Conservation (phyloP, 2,113 vertebrate species). For the Cryptoleucopteryx plumbea region DNA sequence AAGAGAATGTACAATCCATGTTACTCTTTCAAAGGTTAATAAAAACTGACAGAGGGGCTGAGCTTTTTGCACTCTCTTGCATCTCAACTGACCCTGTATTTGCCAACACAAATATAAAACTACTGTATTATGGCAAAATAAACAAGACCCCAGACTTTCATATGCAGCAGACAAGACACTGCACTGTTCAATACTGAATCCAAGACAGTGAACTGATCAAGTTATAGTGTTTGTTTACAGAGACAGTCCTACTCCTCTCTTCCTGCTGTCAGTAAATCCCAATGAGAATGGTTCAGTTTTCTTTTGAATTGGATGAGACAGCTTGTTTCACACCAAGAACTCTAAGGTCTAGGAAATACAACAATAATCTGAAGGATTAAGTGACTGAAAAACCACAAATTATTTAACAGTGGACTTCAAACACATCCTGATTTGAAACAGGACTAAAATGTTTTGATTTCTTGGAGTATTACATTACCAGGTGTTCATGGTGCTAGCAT, state of each 20-base stretch:
- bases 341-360: background rate
- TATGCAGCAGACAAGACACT: background rate
- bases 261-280: background rate
- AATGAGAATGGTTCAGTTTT: background rate
- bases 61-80: background rate
- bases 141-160: background rate
- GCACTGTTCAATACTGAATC: background rate
- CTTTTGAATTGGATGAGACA: background rate
- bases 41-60: background rate
- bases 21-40: background rate
- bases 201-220: background rate
- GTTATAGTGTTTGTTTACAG: background rate
- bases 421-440: background rate
- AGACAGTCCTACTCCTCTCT: background rate
- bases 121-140: background rate
- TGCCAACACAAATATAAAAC: background rate
- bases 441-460: background rate
- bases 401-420: background rate
- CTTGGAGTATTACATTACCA: background rate
- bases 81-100: background rate
- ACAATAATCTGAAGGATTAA: background rate
- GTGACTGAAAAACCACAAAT: background rate
- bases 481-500: background rate
- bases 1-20: fast-evolving
- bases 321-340: background rate